These are phyloP conservation scores for Spinibarbus caldwelli DNA, from an alignment of 2,797 vertebrate genomes.

Conservation along the genomic window DNA sequence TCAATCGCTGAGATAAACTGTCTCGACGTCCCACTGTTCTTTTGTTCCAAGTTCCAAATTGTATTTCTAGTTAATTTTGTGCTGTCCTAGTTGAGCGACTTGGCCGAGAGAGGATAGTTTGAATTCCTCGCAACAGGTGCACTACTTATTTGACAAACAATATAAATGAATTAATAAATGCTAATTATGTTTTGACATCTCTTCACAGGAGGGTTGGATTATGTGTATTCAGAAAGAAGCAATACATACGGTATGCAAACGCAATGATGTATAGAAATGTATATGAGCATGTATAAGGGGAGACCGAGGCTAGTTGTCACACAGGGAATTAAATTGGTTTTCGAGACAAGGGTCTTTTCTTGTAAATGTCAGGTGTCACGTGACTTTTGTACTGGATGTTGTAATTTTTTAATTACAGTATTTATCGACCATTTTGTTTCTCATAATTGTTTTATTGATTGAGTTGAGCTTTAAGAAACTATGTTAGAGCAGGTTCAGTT, in stretches of 20 bases:
- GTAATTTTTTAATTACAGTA: background rate
- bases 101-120: constrained; percentile 62
- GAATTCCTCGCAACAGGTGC: constrained; percentile 58
- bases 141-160: constrained; percentile 59
- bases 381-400: constrained; percentile 1
- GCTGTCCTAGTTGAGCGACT: constrained; percentile 63
- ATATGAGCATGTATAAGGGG: constrained; percentile 1
- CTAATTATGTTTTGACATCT: constrained; percentile 68
- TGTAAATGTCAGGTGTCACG: background rate
- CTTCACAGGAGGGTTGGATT: constrained; percentile 49
- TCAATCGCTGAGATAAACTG: constrained; percentile 75
- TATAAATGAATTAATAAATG: constrained; percentile 62
- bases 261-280: constrained; percentile 23
- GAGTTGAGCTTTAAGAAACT: background rate
- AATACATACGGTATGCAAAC: constrained; percentile 26
- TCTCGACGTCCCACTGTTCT: constrained; percentile 71
- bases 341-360: background rate
- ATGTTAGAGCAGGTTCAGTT: background rate
- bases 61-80: constrained; percentile 73
- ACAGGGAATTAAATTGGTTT: background rate
- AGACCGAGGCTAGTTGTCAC: constrained; percentile 8
- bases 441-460: constrained; percentile 17
- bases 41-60: constrained; percentile 70
- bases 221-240: constrained; percentile 34
- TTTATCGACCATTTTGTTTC: background rate